Evolutionary conservation across 92 coral and sea anemone species (phyloP).

Genomic region (Plumapathes pennacea): DNA sequence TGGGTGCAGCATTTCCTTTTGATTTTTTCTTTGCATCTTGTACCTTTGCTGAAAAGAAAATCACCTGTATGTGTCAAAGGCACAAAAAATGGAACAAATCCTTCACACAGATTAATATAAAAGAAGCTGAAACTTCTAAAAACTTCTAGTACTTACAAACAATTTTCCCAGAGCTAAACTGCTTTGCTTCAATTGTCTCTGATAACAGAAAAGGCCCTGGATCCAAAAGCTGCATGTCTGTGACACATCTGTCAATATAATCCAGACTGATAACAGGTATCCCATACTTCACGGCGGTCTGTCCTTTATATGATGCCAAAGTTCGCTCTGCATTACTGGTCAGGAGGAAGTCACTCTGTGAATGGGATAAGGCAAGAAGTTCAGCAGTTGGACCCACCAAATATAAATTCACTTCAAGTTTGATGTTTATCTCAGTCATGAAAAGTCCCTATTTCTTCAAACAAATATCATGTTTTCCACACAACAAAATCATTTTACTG

Average conservation of each 20-base stretch:
- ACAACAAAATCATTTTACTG: too few species aligned
- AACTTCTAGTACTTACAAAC: slow-evolving; percentile 1
- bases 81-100: too few species aligned
- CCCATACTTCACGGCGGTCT: slow-evolving; percentile 71
- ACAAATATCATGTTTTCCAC: too few species aligned
- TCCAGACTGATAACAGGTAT: slow-evolving; percentile 72
- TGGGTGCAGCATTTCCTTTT: slow-evolving; percentile 4
- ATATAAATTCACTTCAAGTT: too few species aligned
- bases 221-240: slow-evolving; percentile 47
- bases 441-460: too few species aligned
- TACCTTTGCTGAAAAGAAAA: not conserved
- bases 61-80: too few species aligned
- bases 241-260: slow-evolving; percentile 62
- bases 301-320: slow-evolving; percentile 81
- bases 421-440: too few species aligned
- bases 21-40: slow-evolving; percentile 3
- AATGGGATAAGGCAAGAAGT: too few species aligned
- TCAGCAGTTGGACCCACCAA: too few species aligned
- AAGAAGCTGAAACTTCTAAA: not conserved
- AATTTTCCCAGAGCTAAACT: slow-evolving; percentile 70
- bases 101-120: not conserved
- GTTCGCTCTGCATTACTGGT: slow-evolving; percentile 63
- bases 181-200: slow-evolving; percentile 38
- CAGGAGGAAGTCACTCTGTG: slow-evolving; percentile 73
- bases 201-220: slow-evolving; percentile 39